Evolutionary conservation across 2,113 vertebrate species (phyloP).

Genomic region (Chloropsis cyanopogon): DNA sequence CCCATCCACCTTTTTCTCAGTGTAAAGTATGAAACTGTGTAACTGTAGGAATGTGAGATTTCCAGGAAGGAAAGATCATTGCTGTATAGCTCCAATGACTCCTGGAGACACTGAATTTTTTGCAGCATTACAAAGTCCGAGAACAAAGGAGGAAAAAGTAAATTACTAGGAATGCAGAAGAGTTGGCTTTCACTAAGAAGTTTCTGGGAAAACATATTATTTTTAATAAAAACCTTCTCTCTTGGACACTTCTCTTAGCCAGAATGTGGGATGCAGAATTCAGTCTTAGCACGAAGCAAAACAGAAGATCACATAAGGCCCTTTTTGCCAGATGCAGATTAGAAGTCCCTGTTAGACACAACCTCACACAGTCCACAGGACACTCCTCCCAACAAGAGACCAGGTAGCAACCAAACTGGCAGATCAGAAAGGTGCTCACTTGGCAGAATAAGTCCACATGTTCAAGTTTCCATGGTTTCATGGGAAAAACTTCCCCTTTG

Average conservation of each 20-base stretch:
- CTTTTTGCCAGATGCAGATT: background rate
- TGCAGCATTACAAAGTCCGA: background rate
- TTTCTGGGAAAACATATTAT: background rate
- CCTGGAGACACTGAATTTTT: background rate
- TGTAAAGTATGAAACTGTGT: background rate
- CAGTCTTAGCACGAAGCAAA: background rate
- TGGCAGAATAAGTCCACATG: fast-evolving
- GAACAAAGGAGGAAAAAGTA: background rate
- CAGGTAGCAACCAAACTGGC: fast-evolving
- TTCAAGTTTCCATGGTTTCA: background rate
- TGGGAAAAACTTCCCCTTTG: background rate
- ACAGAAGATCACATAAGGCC: background rate
- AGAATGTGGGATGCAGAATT: background rate
- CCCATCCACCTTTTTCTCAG: background rate
- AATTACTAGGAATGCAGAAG: background rate
- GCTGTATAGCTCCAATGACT: background rate
- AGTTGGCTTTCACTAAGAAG: background rate
- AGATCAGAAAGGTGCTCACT: background rate
- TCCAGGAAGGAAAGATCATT: background rate
- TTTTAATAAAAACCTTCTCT: conserved; percentile 11
- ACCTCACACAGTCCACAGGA: background rate
- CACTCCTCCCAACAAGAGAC: background rate
- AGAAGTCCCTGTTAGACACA: background rate
- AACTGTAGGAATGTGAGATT: background rate
- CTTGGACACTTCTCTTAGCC: background rate